Conservation (phyloP, 2,888 invertebrate genomes). For the Hypena proboscidalis region DNA sequence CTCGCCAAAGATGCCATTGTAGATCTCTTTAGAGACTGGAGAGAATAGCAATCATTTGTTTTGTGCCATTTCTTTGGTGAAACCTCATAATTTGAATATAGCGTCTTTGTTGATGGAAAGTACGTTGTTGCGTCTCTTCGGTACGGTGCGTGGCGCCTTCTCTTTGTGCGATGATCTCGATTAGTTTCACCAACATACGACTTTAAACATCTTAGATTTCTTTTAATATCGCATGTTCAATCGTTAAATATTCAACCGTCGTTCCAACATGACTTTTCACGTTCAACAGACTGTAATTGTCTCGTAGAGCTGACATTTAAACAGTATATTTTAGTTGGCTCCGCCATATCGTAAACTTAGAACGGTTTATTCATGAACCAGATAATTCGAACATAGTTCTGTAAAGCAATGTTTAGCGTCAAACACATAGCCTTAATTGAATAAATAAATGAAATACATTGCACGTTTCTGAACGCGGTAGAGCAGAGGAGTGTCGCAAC, state of each 20-base stretch:
- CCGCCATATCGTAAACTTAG: neutral
- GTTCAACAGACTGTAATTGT: conserved; percentile 1
- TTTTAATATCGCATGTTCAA: conserved; percentile 40
- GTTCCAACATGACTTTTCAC: conserved; percentile 30
- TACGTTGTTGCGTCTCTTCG: conserved; percentile 58
- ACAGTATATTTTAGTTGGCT: neutral
- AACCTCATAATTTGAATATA: conserved; percentile 60
- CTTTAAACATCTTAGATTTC: conserved; percentile 50
- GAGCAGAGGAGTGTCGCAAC: conserved; percentile 52
- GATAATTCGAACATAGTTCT: neutral
- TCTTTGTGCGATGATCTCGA: conserved; percentile 70
- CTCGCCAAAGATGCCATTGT: conserved; percentile 23
- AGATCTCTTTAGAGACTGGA: conserved; percentile 38
- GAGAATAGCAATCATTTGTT: conserved; percentile 46
- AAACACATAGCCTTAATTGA: neutral
- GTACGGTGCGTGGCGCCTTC: conserved; percentile 59
- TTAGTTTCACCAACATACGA: conserved; percentile 66
- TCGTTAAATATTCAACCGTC: conserved; percentile 22
- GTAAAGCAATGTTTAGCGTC: neutral
- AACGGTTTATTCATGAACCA: neutral
- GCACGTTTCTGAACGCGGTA: conserved; percentile 43
- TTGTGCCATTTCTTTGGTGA: conserved; percentile 52
- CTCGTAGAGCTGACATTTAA: neutral
- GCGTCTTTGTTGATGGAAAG: conserved; percentile 65
- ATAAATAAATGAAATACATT: conserved; percentile 12